Base-by-base conservation (phyloP, 2,888 invertebrate genomes). In the Dicranocentrus wangi region DNA sequence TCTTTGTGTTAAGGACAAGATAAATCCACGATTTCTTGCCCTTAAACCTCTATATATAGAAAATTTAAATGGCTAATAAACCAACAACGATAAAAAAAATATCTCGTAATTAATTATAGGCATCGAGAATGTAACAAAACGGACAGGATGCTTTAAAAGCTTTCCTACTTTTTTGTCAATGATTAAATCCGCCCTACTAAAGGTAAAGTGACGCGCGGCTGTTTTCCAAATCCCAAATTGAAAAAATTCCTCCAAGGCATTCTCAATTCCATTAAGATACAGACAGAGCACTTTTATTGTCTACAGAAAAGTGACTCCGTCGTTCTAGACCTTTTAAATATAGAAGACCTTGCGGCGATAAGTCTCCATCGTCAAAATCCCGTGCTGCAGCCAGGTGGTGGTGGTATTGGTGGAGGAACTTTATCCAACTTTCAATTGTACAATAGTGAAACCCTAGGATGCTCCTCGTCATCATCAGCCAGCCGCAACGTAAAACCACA, bases 101-200 rank as follows among this genome's bases (percentile, higher is more conserved):
- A n/a, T n/a, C n/a, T n/a, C n/a, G n/a, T n/a, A n/a, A n/a, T n/a
- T n/a, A n/a, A n/a, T 32, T 87, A 51, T 87, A 90, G 91, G 90
- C 88, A 90, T 91, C 53, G 91, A 91, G 88, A 90, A 90, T 86
- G 87, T 91, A 73, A 91, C 91, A 1, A 90, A 90, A 28, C 90
- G 90, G 87, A 91, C 91, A 5, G 91, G 91, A 61, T 91, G 91
- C 87, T 91, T 89, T 86, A 91, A 91, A 86, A 90, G 90, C 82
- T 91, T 91, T 84, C 89, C 90, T 82, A 89, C 90, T 32, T 91
- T 91, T 86, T 87, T 90, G 5, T 89, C 90, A 5, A 91, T 91
- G 91, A 87, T 91, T 32, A 90, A 90, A 87, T 90, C 90, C 15
- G 91, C 91, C 55, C 87, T 91, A 55, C 87, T 91, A 73, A 90